Evolutionary conservation across 2,888 invertebrate species (phyloP), one percentile per base, ranked within the genome.

Genomic region (Seladonia tumulorum): DNA sequence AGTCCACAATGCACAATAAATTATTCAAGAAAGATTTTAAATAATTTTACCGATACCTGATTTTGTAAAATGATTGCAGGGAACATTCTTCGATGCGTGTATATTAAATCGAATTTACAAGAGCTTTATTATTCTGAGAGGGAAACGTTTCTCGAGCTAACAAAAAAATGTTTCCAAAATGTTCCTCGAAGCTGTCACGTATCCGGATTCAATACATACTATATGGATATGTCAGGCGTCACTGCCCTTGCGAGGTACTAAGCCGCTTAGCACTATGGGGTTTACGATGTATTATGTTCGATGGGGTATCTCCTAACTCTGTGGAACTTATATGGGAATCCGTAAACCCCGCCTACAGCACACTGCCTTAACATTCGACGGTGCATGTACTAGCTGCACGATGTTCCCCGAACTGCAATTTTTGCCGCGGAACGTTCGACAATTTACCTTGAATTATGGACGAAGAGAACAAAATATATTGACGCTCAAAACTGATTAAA

Each of bases 221-320:
- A 91, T 88, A 88, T 90, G 92, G 92, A 93, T 93, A 92, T 93
- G 94, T 94, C 94, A 94, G 94, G 94, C 95, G 95, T 94, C 94
- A 94, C 92, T 94, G 93, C 93, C 93, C 94, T 93, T 92, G 89
- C 93, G 92, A 93, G 93, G 92, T 93, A 93, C 92, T 95, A 95
- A 95, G 95, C 95, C 91, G 94, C 95, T 95, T 94, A 95, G 92
- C 93, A 93, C 93, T 93, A 92, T 93, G 92, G 94, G 94, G 94
- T 94, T 95, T 95, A 94, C 91, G 94, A 92, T 93, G 91, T 85
- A 85, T 85, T 85, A 85, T 93, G 93, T 92, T 93, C 93, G 92
- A 92, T 93, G 93, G 93, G 92, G 93, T 94, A 94, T 93, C 92
- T 92, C 88, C 93, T 91, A 94, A 93, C 93, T 92, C 93, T 87